phyloP scores from a whole-genome alignment of 2,797 vertebrate species.

The Sylvia borin region DNA sequence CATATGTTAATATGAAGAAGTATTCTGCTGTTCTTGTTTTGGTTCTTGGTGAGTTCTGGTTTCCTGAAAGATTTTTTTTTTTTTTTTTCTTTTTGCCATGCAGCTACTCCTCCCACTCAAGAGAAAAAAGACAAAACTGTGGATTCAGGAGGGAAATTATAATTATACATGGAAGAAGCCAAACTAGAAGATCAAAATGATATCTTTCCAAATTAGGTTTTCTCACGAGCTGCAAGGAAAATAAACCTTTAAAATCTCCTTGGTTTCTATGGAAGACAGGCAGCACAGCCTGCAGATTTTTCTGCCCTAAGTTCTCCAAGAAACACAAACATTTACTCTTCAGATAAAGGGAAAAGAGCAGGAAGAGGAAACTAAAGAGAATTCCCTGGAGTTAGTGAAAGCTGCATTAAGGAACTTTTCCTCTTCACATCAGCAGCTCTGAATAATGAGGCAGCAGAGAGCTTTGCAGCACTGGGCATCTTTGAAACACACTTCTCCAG shows the following conservation, averaged over 20 bases:
- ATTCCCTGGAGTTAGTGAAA: neutral
- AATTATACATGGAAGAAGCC: neutral
- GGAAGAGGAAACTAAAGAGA: neutral
- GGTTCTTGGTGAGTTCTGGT: neutral
- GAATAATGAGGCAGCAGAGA: conserved; percentile 6
- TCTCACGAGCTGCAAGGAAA: neutral
- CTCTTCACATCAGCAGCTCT: neutral
- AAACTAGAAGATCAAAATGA: neutral
- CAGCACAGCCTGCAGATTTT: neutral
- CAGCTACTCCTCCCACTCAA: neutral
- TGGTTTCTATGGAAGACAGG: neutral
- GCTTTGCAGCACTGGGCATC: neutral
- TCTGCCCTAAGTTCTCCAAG: neutral
- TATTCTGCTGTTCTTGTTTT: neutral
- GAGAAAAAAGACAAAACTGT: neutral
- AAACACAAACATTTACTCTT: conserved; percentile 40
- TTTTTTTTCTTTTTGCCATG: neutral
- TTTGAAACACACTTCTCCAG: neutral
- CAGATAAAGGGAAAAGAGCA: conserved; percentile 12
- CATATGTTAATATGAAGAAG: neutral
- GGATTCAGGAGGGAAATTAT: neutral
- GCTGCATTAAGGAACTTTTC: neutral
- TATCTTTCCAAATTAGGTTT: neutral
- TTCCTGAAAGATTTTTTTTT: neutral
- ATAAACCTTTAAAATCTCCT: neutral